Evolutionary conservation across 2,113 vertebrate genomes (phyloP), one percentile per base, ranked within the genome.

Genomic region (Spheniscus mendiculus): DNA sequence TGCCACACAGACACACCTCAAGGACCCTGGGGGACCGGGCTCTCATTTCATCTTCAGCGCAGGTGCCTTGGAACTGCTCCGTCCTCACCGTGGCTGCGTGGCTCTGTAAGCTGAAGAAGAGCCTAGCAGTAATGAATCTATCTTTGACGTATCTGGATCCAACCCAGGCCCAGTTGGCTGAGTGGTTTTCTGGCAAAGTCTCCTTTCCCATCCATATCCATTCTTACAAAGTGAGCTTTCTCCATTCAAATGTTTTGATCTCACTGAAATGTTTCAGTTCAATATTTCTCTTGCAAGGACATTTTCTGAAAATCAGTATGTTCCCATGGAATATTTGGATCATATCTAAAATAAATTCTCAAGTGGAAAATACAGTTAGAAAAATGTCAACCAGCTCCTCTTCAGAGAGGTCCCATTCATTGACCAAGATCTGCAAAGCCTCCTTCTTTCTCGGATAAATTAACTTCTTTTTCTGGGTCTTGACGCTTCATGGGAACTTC

Each of bases 181-280:
- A 6, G 2, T 59, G 83, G 65, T 79, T 97, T 96, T 67, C 87
- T 97, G 94, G 94, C 91, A 85, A n/a, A 58, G 52, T 49, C 72
- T 94, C 32, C 38, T 69, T 93, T 76, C 89, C 77, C 47, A 82
- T 89, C 94, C 77, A 2, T 71, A 94, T 84, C 93, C 91, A 79
- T 87, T 89, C 87, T 87, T 91, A 91, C 47, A 15, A 38, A 2
- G 16, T 17, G 30, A 96, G 87, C 65, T 76, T 89, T 89, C 73
- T 61, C 65, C 84, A 79, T 91, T 95, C 91, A 95, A 63, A 79
- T 93, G 65, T 96, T 96, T 96, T 95, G 94, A 93, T 96, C 93
- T 94, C 3, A 0, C 61, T 76, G 91, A 93, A 96, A 95, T 82
- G 56, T 94, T 96, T 89, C 83, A 7, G 42, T 84, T 94, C 84